phyloP scores from a whole-genome alignment of 2,113 vertebrate species.

The Mustela lutreola region DNA sequence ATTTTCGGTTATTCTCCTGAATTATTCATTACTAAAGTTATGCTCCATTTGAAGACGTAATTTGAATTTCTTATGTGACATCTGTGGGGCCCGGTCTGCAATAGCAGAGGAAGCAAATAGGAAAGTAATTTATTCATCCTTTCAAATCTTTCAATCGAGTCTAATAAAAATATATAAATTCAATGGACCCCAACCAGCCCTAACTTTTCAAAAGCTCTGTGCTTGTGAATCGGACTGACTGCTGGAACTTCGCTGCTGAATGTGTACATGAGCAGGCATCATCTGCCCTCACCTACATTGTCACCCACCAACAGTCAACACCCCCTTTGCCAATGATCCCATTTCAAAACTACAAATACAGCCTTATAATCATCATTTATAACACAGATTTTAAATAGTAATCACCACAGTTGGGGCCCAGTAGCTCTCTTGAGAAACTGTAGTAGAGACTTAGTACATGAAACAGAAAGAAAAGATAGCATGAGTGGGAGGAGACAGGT shows the following conservation, averaged over 20 bases:
- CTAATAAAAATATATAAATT: constrained; percentile 83
- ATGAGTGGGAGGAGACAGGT: neutral
- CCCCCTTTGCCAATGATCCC: neutral
- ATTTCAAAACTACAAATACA: neutral
- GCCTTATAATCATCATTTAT: neutral
- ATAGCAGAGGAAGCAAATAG: constrained; percentile 83
- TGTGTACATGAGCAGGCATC: neutral
- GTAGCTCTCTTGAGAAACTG: neutral
- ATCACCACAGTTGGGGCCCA: neutral
- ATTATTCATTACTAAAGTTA: constrained; percentile 87
- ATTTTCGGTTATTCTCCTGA: constrained; percentile 83
- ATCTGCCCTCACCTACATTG: neutral
- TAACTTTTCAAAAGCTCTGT: constrained; percentile 62
- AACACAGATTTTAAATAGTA: neutral
- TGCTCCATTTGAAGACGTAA: constrained; percentile 86
- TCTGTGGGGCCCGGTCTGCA: constrained; percentile 86
- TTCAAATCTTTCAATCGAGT: constrained; percentile 81
- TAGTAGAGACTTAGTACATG: neutral
- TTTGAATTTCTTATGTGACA: constrained; percentile 89
- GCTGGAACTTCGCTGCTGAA: neutral
- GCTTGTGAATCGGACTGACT: constrained; percentile 45
- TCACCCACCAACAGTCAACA: neutral
- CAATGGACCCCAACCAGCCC: constrained; percentile 66
- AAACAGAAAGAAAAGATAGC: constrained; percentile 7
- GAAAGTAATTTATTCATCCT: constrained; percentile 85